These are phyloP conservation scores for Entomyzon cyanotis DNA, from an alignment of 2,113 vertebrate species.

Conservation along the genomic window DNA sequence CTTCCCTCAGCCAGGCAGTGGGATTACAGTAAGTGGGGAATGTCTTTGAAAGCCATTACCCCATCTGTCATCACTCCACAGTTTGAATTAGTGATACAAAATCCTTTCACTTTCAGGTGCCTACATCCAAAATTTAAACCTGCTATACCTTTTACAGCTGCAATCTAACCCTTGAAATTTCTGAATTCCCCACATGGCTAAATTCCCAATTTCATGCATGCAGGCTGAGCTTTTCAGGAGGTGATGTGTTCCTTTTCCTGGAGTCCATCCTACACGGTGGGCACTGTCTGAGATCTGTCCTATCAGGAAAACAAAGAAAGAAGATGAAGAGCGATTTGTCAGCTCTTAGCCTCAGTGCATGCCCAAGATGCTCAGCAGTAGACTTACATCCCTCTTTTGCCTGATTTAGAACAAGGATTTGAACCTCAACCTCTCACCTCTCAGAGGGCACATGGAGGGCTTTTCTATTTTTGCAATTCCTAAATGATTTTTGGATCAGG, in stretches of 20 bases:
- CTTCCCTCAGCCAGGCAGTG: not conserved
- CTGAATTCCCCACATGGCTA: not conserved
- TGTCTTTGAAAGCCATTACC: not conserved
- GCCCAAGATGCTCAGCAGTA: not conserved
- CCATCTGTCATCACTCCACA: not conserved
- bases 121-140: not conserved
- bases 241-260: not conserved
- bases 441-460: not conserved
- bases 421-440: not conserved
- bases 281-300: not conserved
- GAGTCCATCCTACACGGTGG: not conserved
- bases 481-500: not conserved
- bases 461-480: not conserved
- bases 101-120: not conserved
- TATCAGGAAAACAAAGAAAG: not conserved
- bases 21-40: not conserved
- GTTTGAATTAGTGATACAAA: not conserved
- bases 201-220: rapidly evolving
- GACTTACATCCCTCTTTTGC: not conserved
- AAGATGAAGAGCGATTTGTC: not conserved
- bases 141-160: not conserved
- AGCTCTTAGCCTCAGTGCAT: not conserved
- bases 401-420: not conserved
- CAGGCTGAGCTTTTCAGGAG: not conserved
- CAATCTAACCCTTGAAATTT: not conserved